Evolutionary conservation across 2,113 vertebrate species (phyloP).

Genomic region (Dasyornis broadbenti): DNA sequence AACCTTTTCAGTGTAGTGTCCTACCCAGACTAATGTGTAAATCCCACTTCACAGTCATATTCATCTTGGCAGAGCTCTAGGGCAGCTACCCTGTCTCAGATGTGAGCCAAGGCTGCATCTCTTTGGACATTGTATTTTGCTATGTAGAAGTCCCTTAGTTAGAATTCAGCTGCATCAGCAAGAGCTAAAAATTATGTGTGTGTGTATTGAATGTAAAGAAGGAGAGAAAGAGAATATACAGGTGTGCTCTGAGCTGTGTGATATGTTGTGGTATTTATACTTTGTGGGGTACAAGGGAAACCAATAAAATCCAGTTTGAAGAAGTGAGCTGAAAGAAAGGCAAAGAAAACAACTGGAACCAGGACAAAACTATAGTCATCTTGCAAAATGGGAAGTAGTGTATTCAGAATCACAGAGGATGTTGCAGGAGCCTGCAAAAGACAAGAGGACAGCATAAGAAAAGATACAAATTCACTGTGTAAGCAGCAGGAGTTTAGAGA

Average conservation of each 20-base stretch:
- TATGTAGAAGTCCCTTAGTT: background rate
- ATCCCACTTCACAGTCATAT: background rate
- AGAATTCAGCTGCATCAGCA: background rate
- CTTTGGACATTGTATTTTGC: background rate
- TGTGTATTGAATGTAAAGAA: background rate
- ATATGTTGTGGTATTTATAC: background rate
- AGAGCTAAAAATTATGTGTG: background rate
- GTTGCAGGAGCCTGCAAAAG: background rate
- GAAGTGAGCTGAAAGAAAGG: background rate
- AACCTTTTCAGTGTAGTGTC: background rate
- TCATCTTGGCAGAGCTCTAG: background rate
- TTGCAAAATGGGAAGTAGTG: background rate
- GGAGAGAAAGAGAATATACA: background rate
- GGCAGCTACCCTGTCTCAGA: background rate
- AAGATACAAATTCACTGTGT: background rate
- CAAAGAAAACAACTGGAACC: background rate
- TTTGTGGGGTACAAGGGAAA: background rate
- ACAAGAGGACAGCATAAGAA: background rate
- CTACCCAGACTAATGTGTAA: background rate
- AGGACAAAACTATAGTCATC: background rate
- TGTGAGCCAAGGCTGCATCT: background rate
- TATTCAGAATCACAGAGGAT: background rate
- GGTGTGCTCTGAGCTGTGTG: background rate
- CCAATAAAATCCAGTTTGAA: background rate
- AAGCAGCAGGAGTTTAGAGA: background rate